phyloP scores from a whole-genome alignment of 1,140 invertebrate genomes.

The Meloidogyne chitwoodi region DNA sequence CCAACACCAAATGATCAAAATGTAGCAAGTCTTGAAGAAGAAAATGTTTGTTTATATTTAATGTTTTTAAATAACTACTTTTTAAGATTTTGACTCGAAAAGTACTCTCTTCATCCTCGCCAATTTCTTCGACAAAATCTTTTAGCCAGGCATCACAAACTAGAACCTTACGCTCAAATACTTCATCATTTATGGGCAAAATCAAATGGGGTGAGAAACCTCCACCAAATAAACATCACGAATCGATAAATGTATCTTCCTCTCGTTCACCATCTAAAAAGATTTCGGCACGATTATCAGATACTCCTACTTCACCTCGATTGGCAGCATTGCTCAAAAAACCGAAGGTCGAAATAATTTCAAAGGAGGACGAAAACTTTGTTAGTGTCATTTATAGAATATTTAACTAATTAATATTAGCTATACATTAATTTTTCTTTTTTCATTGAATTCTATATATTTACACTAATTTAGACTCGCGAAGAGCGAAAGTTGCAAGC shows the following conservation, averaged over 20 bases:
- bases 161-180: not conserved
- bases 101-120: not conserved
- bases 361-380: not conserved
- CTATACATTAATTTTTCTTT: no score
- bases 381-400: not conserved
- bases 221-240: not conserved
- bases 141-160: not conserved
- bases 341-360: not conserved
- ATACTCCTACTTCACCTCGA: not conserved
- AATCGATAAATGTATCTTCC: not conserved
- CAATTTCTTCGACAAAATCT: not conserved
- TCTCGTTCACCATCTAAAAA: not conserved
- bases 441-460: no score
- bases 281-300: not conserved
- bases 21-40: not conserved
- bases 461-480: not conserved
- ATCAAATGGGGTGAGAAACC: not conserved
- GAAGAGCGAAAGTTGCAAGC: conserved; percentile 14
- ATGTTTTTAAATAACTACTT: not conserved
- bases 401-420: not conserved
- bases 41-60: no score
- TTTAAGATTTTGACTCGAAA: not conserved
- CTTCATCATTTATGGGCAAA: not conserved
- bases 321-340: not conserved
- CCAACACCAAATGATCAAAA: not conserved